These are phyloP conservation scores for Aphelenchoides fujianensis DNA, from an alignment of 1,140 invertebrate genomes.

Conservation along the genomic window DNA sequence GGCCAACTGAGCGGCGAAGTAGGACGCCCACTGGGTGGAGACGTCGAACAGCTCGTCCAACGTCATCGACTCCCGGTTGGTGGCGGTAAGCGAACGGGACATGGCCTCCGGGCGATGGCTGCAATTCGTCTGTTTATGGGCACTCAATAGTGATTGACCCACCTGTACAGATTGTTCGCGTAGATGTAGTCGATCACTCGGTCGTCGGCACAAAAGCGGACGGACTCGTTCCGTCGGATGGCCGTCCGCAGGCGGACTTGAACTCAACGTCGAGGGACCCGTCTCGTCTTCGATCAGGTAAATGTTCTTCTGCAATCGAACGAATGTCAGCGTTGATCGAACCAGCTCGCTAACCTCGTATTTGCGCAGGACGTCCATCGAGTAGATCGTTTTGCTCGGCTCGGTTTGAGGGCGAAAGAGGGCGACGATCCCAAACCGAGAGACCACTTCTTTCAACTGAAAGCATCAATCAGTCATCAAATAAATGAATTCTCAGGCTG, in stretches of 20 bases:
- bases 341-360: constrained; percentile 14
- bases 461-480: too few relatives aligned
- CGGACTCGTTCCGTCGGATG: constrained; percentile 1
- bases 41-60: constrained; percentile 14
- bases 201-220: constrained; percentile 6
- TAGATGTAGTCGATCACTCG: constrained; percentile 7
- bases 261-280: not conserved
- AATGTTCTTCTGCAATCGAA: constrained; percentile 14
- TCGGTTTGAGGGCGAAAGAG: not conserved
- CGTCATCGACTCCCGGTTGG: not conserved
- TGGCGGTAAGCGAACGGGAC: too few relatives aligned
- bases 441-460: constrained; percentile 10
- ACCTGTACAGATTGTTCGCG: constrained; percentile 10
- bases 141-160: too few relatives aligned
- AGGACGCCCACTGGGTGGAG: not conserved
- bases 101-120: too few relatives aligned
- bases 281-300: constrained; percentile 16
- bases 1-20: constrained; percentile 1
- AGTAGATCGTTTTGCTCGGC: constrained; percentile 11
- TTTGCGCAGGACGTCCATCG: constrained; percentile 9
- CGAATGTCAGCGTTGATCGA: not conserved
- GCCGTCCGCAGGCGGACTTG: constrained; percentile 1
- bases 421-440: constrained; percentile 1
- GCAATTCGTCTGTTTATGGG: too few relatives aligned
- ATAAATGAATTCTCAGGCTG: not conserved